phyloP scores from a whole-genome alignment of 2,797 vertebrate genomes.

The Syndactyla subalaris region DNA sequence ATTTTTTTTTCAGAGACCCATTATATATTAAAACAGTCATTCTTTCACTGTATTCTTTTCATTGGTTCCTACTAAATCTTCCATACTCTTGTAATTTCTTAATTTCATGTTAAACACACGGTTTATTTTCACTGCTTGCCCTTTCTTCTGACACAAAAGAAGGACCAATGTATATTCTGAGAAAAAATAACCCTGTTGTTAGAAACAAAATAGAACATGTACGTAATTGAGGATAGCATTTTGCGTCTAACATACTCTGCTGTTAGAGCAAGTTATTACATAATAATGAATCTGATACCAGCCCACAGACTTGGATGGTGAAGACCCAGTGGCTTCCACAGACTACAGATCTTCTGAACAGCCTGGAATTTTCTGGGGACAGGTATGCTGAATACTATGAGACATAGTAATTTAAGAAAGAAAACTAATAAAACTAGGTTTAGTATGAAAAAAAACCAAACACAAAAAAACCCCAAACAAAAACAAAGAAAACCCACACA shows the following conservation, averaged over 20 bases:
- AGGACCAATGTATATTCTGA: neutral
- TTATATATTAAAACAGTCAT: neutral
- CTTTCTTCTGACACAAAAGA: neutral
- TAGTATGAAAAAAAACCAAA: neutral
- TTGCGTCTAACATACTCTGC: neutral
- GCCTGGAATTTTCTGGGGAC: neutral
- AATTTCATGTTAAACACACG: neutral
- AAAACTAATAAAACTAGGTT: neutral
- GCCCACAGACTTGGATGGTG: neutral
- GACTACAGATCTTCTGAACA: neutral
- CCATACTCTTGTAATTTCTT: neutral
- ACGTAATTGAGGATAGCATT: neutral
- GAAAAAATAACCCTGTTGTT: neutral
- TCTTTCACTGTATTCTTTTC: neutral
- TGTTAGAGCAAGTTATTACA: neutral
- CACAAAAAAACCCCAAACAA: neutral
- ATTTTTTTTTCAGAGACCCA: neutral
- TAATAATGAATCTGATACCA: neutral
- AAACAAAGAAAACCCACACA: neutral
- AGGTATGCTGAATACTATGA: neutral
- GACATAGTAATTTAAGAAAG: neutral
- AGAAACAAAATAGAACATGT: neutral
- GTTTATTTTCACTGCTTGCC: neutral
- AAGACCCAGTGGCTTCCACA: neutral
- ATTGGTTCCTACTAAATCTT: neutral